Conservation (phyloP, 2,888 invertebrate genomes). For the Megalurothrips usitatus region DNA sequence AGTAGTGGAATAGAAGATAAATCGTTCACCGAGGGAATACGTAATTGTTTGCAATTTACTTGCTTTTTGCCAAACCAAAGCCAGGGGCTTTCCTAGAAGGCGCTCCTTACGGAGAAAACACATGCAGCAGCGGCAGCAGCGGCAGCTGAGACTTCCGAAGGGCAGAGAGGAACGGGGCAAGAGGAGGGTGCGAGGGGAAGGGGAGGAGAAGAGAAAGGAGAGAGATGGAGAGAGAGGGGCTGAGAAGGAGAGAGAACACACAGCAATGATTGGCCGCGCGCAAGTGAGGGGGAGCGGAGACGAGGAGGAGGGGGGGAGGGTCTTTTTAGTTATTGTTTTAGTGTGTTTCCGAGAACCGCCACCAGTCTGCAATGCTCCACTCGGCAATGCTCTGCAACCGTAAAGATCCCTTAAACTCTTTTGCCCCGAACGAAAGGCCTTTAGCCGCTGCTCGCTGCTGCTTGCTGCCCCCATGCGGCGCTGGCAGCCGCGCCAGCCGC, state of each 20-base stretch:
- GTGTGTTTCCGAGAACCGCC: slow-evolving; percentile 21
- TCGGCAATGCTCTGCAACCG: slow-evolving; percentile 5
- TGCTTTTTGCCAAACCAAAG: slow-evolving; percentile 16
- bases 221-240: not conserved
- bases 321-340: slow-evolving; percentile 25
- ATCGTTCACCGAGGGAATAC: not conserved
- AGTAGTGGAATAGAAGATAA: slow-evolving; percentile 2
- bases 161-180: not conserved
- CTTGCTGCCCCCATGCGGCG: no score
- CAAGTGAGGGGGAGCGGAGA: not conserved
- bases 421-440: no score
- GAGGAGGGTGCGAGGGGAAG: not conserved
- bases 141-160: no score
- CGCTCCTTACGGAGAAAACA: slow-evolving; percentile 13
- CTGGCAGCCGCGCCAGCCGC: no score
- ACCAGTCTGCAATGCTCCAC: slow-evolving; percentile 12
- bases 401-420: slow-evolving; percentile 20
- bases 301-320: not conserved
- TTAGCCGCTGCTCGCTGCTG: no score
- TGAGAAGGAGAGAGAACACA: not conserved
- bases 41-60: slow-evolving; percentile 25
- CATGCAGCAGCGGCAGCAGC: slow-evolving; percentile 7
- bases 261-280: slow-evolving; percentile 3
- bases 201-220: not conserved
- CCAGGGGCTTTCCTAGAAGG: slow-evolving; percentile 9